Conservation (phyloP, 2,113 vertebrate genomes). For the Xyliphius kryptos region DNA sequence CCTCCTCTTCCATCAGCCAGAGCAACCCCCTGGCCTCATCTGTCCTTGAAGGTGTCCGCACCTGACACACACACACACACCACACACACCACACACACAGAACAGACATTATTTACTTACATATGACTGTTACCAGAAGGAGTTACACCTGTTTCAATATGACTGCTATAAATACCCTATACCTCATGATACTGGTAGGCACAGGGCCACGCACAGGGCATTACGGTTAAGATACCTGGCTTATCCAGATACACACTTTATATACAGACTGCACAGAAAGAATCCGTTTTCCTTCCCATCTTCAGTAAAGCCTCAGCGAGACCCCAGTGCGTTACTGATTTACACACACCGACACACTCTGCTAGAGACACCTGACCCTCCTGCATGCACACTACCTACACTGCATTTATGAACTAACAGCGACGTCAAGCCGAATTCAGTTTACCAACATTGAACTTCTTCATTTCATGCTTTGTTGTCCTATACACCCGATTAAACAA, state of each 20-base stretch:
- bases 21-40: constrained; percentile 86
- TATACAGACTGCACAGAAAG: constrained; percentile 1
- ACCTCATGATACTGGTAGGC: too few relatives aligned
- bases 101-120: too few relatives aligned
- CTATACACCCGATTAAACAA: constrained; percentile 6
- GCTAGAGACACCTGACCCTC: neutral
- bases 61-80: constrained; percentile 67
- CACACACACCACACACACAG: too few relatives aligned
- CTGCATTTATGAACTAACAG: neutral
- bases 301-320: constrained; percentile 4
- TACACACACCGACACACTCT: neutral
- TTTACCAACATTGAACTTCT: constrained; percentile 1
- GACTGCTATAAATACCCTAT: too few relatives aligned
- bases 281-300: neutral
- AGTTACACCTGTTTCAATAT: too few relatives aligned
- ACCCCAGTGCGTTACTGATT: constrained; percentile 1
- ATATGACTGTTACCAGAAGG: too few relatives aligned
- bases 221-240: too few relatives aligned
- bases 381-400: neutral
- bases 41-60: constrained; percentile 72
- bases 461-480: constrained; percentile 10
- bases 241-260: too few relatives aligned
- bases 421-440: too few relatives aligned
- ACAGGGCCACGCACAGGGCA: too few relatives aligned
- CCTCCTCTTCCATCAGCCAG: constrained; percentile 95